phyloP scores from a whole-genome alignment of 2,888 invertebrate species.

The Carabus problematicus region DNA sequence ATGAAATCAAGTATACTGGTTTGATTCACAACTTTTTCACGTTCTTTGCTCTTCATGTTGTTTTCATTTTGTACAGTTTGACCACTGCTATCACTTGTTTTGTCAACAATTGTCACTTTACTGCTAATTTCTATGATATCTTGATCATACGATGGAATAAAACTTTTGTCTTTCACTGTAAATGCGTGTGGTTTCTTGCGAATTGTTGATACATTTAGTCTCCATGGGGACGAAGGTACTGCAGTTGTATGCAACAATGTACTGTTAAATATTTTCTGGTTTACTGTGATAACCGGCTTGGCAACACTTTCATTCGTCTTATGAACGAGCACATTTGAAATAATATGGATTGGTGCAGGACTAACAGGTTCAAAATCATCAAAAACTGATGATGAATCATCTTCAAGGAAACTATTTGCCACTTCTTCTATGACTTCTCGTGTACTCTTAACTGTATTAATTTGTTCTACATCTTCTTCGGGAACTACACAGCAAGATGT shows the following conservation, averaged over 20 bases:
- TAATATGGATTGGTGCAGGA: neutral
- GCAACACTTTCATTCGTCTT: neutral
- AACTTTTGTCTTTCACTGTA: constrained; percentile 24
- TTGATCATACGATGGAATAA: constrained; percentile 25
- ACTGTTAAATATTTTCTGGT: constrained; percentile 22
- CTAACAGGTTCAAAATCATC: neutral
- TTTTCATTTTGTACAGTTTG: constrained; percentile 10
- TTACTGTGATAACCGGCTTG: too few species aligned
- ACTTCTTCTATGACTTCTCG: constrained; percentile 21
- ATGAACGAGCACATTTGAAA: constrained; percentile 1
- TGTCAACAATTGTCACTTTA: neutral
- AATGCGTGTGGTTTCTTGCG: constrained; percentile 16
- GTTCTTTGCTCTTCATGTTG: neutral
- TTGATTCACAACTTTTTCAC: neutral
- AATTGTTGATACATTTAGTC: constrained; percentile 19
- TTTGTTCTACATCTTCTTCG: too few species aligned
- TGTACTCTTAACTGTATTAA: neutral
- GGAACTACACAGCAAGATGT: too few species aligned
- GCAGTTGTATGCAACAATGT: neutral
- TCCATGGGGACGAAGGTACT: constrained; percentile 16
- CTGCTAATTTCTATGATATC: constrained; percentile 6
- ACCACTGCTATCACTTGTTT: neutral
- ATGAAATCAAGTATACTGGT: constrained; percentile 3
- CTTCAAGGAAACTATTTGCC: constrained; percentile 20
- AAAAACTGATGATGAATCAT: neutral